These are phyloP conservation scores for Aphidoletes aphidimyza DNA, from an alignment of 2,888 invertebrate species.

Conservation along the genomic window DNA sequence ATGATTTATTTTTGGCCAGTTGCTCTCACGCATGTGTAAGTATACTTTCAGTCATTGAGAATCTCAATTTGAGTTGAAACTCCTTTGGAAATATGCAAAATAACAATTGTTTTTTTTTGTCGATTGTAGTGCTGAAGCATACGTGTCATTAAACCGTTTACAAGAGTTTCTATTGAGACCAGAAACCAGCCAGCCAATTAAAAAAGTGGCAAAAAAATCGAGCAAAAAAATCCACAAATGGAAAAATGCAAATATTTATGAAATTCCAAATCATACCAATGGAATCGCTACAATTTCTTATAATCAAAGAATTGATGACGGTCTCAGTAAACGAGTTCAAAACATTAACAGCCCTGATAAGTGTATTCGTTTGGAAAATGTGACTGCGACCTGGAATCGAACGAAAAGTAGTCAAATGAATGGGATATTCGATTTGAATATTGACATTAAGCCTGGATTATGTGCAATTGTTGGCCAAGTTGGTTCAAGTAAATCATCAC, in stretches of 20 bases:
- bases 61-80: too few relatives aligned
- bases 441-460: background rate
- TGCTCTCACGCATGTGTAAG: background rate
- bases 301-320: background rate
- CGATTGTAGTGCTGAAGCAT: conserved; percentile 80
- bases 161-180: conserved; percentile 72
- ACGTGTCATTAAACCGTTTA: conserved; percentile 78
- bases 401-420: background rate
- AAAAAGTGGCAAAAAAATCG: conserved; percentile 59
- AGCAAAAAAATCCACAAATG: background rate
- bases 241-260: too few relatives aligned
- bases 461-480: conserved; percentile 74
- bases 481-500: conserved; percentile 75
- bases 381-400: background rate
- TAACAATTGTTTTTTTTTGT: too few relatives aligned
- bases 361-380: background rate
- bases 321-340: background rate
- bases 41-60: too few relatives aligned
- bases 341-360: background rate
- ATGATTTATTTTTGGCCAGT: conserved; percentile 70
- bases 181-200: conserved; percentile 59
- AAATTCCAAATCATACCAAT: too few relatives aligned
- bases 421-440: background rate
- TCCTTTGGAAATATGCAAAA: too few relatives aligned
- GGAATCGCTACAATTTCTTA: too few relatives aligned